phyloP scores from a whole-genome alignment of 1,140 invertebrate genomes.

The Zaprionus lachaisei region DNA sequence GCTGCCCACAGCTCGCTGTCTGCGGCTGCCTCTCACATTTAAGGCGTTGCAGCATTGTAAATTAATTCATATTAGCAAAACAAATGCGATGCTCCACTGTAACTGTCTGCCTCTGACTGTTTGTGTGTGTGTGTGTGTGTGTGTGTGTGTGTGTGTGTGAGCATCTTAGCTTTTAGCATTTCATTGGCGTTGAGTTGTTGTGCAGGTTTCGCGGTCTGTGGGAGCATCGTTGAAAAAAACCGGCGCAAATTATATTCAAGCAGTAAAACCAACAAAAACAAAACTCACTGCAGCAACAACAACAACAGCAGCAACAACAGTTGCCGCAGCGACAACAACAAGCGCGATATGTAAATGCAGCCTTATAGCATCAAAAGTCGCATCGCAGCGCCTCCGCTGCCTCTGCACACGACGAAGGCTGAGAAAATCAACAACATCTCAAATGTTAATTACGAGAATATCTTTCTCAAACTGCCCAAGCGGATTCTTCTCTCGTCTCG shows the following conservation, averaged over 20 bases:
- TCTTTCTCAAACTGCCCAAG: constrained; percentile 41
- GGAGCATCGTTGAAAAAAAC: constrained; percentile 69
- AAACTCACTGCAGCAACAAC: constrained; percentile 15
- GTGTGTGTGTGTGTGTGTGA: constrained; percentile 42
- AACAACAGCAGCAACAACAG: constrained; percentile 20
- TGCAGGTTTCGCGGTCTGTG: constrained; percentile 78
- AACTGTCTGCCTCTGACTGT: constrained; percentile 37
- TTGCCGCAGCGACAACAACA: constrained; percentile 16
- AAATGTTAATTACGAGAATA: constrained; percentile 81
- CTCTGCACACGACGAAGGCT: constrained; percentile 73
- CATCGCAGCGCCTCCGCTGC: constrained; percentile 13
- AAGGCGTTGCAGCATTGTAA: constrained; percentile 75
- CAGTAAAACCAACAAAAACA: constrained; percentile 11
- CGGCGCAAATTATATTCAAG: constrained; percentile 74
- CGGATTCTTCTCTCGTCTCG: constrained; percentile 21
- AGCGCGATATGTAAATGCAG: constrained; percentile 44
- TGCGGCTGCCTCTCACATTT: constrained; percentile 16
- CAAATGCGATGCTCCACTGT: constrained; percentile 62
- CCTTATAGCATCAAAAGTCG: constrained; percentile 49
- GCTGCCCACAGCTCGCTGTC: constrained; percentile 3
- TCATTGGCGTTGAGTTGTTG: constrained; percentile 73
- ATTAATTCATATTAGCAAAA: constrained; percentile 82
- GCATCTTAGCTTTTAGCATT: constrained; percentile 73
- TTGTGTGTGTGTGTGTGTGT: constrained; percentile 15
- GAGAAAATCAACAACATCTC: constrained; percentile 74